Conservation (phyloP, 30 jellyfish, hydroid and myxozoan genomes). For the Hydra vulgaris region DNA sequence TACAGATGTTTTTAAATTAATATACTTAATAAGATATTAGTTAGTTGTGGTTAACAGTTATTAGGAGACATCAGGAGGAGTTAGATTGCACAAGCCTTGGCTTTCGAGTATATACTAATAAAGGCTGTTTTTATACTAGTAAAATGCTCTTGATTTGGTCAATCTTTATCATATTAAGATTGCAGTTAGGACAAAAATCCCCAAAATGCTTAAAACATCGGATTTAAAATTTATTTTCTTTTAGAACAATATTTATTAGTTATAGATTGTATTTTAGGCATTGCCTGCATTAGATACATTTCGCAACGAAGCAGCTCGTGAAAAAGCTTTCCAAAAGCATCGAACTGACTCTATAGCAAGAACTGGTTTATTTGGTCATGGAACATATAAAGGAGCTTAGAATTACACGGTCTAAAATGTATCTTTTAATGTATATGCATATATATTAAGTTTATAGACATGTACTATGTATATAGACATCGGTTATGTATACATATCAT, state of each 20-base stretch:
- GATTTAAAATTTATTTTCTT: no score
- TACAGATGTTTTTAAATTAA: no score
- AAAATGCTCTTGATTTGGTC: no score
- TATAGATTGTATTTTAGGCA: slow-evolving; percentile 27
- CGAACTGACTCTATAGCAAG: slow-evolving; percentile 85
- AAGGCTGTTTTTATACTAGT: no score
- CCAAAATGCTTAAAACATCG: no score
- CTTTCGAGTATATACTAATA: no score
- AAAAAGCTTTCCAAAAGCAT: slow-evolving; percentile 64
- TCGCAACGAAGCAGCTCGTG: slow-evolving; percentile 65
- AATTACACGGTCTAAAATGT: slow-evolving; percentile 11
- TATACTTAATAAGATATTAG: no score
- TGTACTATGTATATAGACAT: background rate
- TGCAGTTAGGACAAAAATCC: no score
- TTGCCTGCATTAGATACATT: slow-evolving; percentile 79
- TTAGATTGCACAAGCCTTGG: no score
- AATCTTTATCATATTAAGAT: no score
- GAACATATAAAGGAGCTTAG: slow-evolving; percentile 83
- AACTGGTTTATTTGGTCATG: slow-evolving; percentile 96
- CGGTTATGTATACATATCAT: background rate
- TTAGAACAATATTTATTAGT: background rate
- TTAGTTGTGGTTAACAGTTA: no score
- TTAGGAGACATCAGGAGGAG: no score
- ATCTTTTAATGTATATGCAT: background rate
- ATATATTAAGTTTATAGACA: background rate